Evolutionary conservation across 1,140 invertebrate genomes (phyloP).

Genomic region (Heliconius congener): DNA sequence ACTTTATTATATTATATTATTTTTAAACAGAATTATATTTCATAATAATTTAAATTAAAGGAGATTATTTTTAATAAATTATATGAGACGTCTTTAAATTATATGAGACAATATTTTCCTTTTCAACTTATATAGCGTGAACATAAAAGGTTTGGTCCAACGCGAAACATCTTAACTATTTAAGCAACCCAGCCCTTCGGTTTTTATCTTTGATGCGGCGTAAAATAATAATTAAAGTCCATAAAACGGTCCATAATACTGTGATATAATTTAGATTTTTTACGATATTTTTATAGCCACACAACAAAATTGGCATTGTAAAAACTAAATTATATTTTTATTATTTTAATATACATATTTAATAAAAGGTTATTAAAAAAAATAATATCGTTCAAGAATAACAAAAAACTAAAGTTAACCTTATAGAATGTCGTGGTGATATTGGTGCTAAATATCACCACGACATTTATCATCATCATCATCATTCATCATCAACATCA

Average conservation of each 20-base stretch:
- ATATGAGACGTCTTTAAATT: too few species aligned
- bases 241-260: slow-evolving; percentile 20
- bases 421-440: too few species aligned
- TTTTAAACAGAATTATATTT: too few species aligned
- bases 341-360: not conserved
- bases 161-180: slow-evolving; percentile 6
- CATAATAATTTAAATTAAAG: too few species aligned
- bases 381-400: not conserved
- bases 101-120: too few species aligned
- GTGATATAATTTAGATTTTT: slow-evolving; percentile 1
- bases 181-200: not conserved
- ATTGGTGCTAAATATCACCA: too few species aligned
- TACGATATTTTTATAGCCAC: slow-evolving; percentile 18
- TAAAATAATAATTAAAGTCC: slow-evolving; percentile 16
- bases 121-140: not conserved
- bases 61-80: too few species aligned
- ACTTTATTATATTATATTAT: too few species aligned
- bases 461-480: too few species aligned
- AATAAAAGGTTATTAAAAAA: not conserved
- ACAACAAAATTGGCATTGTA: slow-evolving; percentile 1
- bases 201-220: slow-evolving; percentile 6
- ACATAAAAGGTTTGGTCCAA: not conserved
- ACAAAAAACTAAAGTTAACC: too few species aligned
- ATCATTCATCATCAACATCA: too few species aligned
- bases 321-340: slow-evolving; percentile 19